These are phyloP conservation scores for Tribolium freemani DNA, from an alignment of 2,888 invertebrate genomes.

Conservation along the genomic window DNA sequence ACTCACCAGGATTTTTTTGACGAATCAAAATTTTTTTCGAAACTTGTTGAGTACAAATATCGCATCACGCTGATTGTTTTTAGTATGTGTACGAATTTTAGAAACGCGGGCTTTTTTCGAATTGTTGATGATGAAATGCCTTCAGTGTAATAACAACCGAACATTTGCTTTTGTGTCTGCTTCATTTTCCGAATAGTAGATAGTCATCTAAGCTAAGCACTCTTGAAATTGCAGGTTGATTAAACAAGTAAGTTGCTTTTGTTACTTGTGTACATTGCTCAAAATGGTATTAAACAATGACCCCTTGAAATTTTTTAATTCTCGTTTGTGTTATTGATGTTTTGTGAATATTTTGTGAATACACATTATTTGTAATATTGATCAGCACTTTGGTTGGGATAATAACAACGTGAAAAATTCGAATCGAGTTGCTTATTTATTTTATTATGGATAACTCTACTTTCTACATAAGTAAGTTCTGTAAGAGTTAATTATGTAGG, in stretches of 20 bases:
- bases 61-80: background rate
- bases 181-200: conserved; percentile 17
- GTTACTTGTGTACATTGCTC: conserved; percentile 35
- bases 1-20: background rate
- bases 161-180: conserved; percentile 27
- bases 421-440: conserved; percentile 19
- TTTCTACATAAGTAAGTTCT: conserved; percentile 33
- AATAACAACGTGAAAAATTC: conserved; percentile 3
- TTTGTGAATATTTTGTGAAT: conserved; percentile 4
- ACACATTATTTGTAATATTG: conserved; percentile 4
- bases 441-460: background rate
- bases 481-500: conserved; percentile 37
- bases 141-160: conserved; percentile 25
- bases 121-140: conserved; percentile 12
- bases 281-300: conserved; percentile 38
- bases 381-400: conserved; percentile 18
- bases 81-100: background rate
- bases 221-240: conserved; percentile 24
- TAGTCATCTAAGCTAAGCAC: conserved; percentile 17
- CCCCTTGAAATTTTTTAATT: conserved; percentile 15
- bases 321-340: background rate
- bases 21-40: background rate
- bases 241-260: conserved; percentile 12
- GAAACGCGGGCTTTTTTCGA: too few species aligned
- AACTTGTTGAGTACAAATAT: background rate